These are phyloP conservation scores for Microtus montanus DNA, from an alignment of 2,113 vertebrate species.

Conservation along the genomic window DNA sequence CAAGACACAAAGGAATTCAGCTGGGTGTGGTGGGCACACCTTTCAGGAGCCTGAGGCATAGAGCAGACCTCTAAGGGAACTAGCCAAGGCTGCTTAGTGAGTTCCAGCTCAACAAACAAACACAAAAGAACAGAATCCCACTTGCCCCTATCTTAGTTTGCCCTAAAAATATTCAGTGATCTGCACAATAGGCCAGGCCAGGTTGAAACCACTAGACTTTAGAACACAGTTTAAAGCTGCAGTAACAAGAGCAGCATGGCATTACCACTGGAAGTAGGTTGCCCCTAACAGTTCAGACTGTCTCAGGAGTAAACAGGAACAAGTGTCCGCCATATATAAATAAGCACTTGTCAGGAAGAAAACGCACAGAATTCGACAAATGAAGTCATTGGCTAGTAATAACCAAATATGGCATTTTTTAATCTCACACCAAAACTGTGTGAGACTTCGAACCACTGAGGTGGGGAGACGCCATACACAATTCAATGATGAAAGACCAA, in stretches of 20 bases:
- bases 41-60: background rate
- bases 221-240: constrained; percentile 57
- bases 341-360: background rate
- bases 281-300: background rate
- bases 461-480: background rate
- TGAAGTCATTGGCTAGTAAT: background rate
- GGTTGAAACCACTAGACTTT: background rate
- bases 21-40: too few relatives aligned
- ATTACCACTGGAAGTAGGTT: background rate
- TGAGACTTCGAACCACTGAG: background rate
- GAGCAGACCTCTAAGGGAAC: background rate
- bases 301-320: background rate
- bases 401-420: background rate
- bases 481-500: background rate
- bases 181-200: background rate
- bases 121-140: background rate
- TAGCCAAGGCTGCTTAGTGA: background rate
- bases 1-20: background rate
- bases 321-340: background rate
- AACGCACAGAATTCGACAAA: constrained; percentile 6
- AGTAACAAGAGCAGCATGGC: background rate
- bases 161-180: constrained; percentile 32
- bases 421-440: background rate
- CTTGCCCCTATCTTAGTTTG: constrained; percentile 19
- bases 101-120: background rate